Evolutionary conservation across 2,797 vertebrate species (phyloP).

Genomic region (Odontamblyopus lacepedii): DNA sequence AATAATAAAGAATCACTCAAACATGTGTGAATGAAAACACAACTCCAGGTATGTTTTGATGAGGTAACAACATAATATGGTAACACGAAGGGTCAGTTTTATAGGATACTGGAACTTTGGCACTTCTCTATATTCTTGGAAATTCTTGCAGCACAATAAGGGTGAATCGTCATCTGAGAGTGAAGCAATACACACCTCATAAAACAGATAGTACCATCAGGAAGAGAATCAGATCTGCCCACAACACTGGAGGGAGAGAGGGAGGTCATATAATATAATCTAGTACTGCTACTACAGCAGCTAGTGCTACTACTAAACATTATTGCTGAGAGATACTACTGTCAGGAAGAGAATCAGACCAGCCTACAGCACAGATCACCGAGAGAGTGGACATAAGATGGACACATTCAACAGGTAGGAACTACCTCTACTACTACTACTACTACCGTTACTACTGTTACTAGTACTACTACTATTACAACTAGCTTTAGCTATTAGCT

Average conservation of each 20-base stretch:
- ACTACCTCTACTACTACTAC: neutral
- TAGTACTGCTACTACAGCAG: too few species aligned
- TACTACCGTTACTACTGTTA: neutral
- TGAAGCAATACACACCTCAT: conserved; percentile 2
- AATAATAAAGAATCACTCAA: too few species aligned
- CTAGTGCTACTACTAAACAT: too few species aligned
- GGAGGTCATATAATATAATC: too few species aligned
- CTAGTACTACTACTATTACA: neutral
- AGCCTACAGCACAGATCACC: too few species aligned
- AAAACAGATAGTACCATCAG: neutral
- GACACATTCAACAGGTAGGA: neutral
- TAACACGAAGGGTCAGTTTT: too few species aligned
- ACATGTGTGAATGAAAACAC: too few species aligned
- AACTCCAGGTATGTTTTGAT: too few species aligned
- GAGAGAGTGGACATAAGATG: neutral
- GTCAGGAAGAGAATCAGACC: conserved; percentile 1
- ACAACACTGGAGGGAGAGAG: neutral
- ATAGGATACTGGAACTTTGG: neutral
- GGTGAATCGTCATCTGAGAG: neutral
- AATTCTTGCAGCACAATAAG: neutral
- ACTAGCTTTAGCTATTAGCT: too few species aligned
- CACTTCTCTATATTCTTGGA: conserved; percentile 1
- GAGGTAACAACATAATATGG: too few species aligned
- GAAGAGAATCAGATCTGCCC: conserved; percentile 1
- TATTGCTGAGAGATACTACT: neutral